Conservation (phyloP, 2,797 vertebrate genomes). For the Tolypeutes matacus region DNA sequence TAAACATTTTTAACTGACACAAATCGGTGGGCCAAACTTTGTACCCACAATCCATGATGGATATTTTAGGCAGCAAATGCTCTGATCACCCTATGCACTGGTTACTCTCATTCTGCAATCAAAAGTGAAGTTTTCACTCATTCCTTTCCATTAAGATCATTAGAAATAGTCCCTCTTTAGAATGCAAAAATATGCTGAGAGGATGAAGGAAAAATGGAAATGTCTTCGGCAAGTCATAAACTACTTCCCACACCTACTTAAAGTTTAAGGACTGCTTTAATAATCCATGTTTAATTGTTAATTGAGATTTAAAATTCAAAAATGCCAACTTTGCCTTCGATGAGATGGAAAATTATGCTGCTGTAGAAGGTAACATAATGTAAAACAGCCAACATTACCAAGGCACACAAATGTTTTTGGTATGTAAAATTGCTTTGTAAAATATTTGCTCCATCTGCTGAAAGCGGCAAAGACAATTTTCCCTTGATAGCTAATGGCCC, state of each 20-base stretch:
- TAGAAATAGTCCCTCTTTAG: conserved; percentile 67
- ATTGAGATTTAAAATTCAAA: conserved; percentile 87
- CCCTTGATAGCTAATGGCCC: conserved; percentile 97
- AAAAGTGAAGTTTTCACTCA: neutral
- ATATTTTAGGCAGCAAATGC: neutral
- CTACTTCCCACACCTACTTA: conserved; percentile 77
- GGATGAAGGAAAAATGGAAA: conserved; percentile 53
- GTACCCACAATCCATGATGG: neutral
- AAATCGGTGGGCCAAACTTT: neutral
- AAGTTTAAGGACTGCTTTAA: conserved; percentile 86
- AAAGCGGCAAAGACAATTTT: conserved; percentile 97
- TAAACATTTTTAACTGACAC: conserved; percentile 55
- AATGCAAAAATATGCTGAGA: conserved; percentile 62
- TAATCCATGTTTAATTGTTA: conserved; percentile 80
- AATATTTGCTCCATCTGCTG: conserved; percentile 97
- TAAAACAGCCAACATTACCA: conserved; percentile 88
- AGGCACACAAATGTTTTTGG: conserved; percentile 89
- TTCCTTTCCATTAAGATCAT: conserved; percentile 34
- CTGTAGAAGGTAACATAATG: conserved; percentile 86
- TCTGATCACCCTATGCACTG: neutral
- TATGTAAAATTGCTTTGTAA: conserved; percentile 93
- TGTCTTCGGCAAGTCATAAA: conserved; percentile 69
- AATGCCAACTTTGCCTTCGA: conserved; percentile 86
- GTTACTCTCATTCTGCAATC: neutral
- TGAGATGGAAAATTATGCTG: conserved; percentile 85